Conservation (phyloP, 2,113 vertebrate species). For the Okapia johnstoni region DNA sequence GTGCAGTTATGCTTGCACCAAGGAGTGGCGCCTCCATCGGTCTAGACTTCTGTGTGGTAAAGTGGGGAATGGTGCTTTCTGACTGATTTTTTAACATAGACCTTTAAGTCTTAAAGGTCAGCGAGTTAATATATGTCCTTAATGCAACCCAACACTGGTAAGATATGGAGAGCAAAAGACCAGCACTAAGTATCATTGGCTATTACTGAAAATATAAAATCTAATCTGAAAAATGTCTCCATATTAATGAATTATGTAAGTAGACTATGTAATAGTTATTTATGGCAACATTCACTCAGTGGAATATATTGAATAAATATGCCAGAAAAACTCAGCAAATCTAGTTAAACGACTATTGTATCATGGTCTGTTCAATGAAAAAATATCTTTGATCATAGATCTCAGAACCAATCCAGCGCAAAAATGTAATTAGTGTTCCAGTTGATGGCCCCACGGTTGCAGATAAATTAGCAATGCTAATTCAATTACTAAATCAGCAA, state of each 20-base stretch:
- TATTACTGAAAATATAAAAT: conserved; percentile 21
- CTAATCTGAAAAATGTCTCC: background rate
- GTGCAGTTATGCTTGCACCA: background rate
- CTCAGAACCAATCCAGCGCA: background rate
- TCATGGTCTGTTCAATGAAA: background rate
- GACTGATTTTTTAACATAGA: background rate
- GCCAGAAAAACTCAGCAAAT: background rate
- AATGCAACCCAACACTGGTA: background rate
- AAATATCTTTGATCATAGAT: background rate
- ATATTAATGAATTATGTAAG: background rate
- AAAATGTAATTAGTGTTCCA: conserved; percentile 21
- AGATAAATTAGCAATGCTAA: conserved; percentile 14
- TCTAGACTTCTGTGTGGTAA: background rate
- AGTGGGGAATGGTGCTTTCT: background rate
- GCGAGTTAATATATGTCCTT: background rate
- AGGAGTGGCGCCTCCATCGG: background rate
- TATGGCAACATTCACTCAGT: background rate
- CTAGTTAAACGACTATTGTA: background rate
- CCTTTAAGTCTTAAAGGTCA: background rate
- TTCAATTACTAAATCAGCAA: background rate
- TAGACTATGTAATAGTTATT: background rate
- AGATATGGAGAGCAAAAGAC: background rate
- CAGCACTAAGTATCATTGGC: background rate
- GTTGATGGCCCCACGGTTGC: background rate
- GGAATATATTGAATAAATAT: conserved; percentile 9